Evolutionary conservation across 2,797 vertebrate genomes (phyloP).

Genomic region (Falco berigora): DNA sequence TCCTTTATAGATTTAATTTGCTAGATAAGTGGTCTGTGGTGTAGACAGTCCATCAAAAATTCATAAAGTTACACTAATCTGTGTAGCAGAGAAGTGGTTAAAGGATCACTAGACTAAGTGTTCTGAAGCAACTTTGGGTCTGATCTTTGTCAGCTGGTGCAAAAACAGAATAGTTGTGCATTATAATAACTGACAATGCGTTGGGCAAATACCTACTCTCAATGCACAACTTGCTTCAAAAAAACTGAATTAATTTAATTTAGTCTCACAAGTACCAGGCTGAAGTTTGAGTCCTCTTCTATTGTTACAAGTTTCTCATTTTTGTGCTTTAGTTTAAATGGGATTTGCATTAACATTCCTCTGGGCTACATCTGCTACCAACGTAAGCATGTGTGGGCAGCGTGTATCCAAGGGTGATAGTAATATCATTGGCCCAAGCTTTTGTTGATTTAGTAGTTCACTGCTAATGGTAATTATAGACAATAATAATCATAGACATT

Average conservation of each 20-base stretch:
- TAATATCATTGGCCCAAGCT: not conserved
- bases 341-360: not conserved
- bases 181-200: not conserved
- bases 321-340: not conserved
- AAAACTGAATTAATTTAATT: not conserved
- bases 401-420: not conserved
- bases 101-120: not conserved
- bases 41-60: not conserved
- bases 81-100: not conserved
- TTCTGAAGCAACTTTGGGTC: not conserved
- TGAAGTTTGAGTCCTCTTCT: not conserved
- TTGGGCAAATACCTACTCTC: not conserved
- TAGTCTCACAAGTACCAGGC: not conserved
- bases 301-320: not conserved
- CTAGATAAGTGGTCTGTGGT: not conserved
- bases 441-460: not conserved
- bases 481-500: no score
- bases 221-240: not conserved
- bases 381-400: not conserved
- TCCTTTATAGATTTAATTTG: not conserved
- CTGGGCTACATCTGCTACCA: not conserved
- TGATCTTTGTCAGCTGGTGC: not conserved
- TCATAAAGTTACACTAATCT: not conserved
- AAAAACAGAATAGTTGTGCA: not conserved
- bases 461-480: not conserved